Conservation (phyloP, 2,113 vertebrate species). For the Gnathonemus echidnorhynchus region DNA sequence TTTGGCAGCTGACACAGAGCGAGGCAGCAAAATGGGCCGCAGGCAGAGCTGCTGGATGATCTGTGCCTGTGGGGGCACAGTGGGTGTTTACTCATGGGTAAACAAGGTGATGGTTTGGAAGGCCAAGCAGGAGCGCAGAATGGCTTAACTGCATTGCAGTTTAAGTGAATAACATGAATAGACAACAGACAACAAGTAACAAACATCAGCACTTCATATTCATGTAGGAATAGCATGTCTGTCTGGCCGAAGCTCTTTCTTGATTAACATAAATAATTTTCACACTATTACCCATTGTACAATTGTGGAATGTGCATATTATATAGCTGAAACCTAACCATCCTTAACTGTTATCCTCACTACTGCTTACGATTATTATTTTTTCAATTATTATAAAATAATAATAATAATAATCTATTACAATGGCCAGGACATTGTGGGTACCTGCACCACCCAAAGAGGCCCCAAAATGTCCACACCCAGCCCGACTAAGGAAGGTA, state of each 20-base stretch:
- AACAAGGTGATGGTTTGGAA: not conserved
- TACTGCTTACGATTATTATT: not conserved
- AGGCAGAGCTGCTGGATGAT: not conserved
- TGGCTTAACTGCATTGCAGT: not conserved
- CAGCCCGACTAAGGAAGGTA: not conserved
- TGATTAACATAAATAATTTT: not conserved
- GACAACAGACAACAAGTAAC: not conserved
- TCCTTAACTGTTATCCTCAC: not conserved
- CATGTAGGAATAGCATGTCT: not conserved
- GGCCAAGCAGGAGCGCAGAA: not conserved
- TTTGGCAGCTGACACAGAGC: not conserved
- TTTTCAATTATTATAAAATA: not conserved
- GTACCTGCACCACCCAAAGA: not conserved
- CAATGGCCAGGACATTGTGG: not conserved
- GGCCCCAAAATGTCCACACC: not conserved
- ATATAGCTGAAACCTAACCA: not conserved
- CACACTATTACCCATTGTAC: not conserved
- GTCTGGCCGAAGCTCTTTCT: not conserved
- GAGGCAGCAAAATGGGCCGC: not conserved
- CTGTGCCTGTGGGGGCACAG: not conserved
- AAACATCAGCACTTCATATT: not conserved
- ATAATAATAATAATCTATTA: not conserved
- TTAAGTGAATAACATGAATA: not conserved
- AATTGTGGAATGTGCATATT: not conserved
- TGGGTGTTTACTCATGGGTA: not conserved